Evolutionary conservation across 2,113 vertebrate genomes (phyloP), one percentile per base, ranked within the genome.

Genomic region (Osmerus eperlanus): DNA sequence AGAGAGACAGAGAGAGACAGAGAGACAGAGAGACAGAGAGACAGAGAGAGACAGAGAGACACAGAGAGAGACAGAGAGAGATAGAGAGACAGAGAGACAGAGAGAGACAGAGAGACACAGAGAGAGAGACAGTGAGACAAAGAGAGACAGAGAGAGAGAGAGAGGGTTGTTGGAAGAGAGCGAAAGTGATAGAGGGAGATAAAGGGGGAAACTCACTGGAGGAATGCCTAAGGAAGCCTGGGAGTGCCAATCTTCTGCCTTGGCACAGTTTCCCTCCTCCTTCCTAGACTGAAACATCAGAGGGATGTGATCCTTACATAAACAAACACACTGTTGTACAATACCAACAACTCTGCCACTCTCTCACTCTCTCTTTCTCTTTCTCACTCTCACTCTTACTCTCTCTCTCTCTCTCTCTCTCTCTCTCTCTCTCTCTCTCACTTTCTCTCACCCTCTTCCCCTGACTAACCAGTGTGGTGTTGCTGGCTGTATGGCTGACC

Each of bases 401-500:
- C 41, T 11, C 32, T 36, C 32, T 36, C 32, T 36, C 5, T 2
- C 18, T 3, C 18, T 13, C 32, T 21, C 32, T 36, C 32, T 36
- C 32, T 36, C 9, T 2, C 18, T 3, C 18, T 13, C 32, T 21
- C 41, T 11, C 36, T 32, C 3, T 7, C 52, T 23, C 19, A 62
- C 8, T 59, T 36, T 53, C 8, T 23, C 77, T 78, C 91, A 98
- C 97, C 94, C 98, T 47, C 41, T 12, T 47, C 9, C 41, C 32
- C 32, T 6, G 32, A 47, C 41, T 47, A 11, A 47, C 41, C 41
- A 96, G 95, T 0, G 96, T 96, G 72, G 94, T 94, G 93, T 93
- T 96, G 82, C 95, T 92, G 18, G 96, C 94, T 0, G 94, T 89
- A 0, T 94, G 94, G 28, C 93, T 94, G 93, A 95, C 95, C 0